Percentiles rank a stretch among this genome's conserved stretches.
Conservation (phyloP, 2,113 vertebrate genomes). For the Nycticorax nycticorax region DNA sequence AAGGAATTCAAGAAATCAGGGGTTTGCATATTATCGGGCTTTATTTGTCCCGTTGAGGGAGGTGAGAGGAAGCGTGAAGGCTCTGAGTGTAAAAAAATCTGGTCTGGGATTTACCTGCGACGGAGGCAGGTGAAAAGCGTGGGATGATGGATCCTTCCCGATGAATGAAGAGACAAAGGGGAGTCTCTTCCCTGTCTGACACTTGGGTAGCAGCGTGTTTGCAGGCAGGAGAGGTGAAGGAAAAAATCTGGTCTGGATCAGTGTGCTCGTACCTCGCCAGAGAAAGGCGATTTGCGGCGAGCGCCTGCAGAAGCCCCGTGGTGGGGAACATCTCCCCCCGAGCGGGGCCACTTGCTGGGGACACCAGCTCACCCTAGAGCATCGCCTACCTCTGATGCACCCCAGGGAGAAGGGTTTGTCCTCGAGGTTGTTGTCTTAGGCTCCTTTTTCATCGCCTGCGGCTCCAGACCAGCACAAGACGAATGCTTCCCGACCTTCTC, state of each 20-base stretch:
- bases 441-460: background rate
- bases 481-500: background rate
- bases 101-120: conserved; percentile 59
- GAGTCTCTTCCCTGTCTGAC: conserved; percentile 61
- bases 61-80: conserved; percentile 5
- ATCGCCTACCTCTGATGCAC: background rate
- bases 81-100: background rate
- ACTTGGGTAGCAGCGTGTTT: conserved; percentile 47
- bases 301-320: background rate
- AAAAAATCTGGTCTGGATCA: conserved; percentile 69
- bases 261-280: background rate
- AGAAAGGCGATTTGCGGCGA: background rate
- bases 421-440: background rate
- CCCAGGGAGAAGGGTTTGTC: background rate
- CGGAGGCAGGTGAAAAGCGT: conserved; percentile 58
- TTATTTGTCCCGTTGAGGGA: conserved; percentile 24
- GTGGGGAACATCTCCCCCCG: background rate
- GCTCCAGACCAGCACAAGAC: background rate
- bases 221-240: conserved; percentile 45
- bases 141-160: conserved; percentile 56
- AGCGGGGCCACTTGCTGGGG: background rate
- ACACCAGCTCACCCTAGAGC: background rate
- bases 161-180: conserved; percentile 61
- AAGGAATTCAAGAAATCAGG: conserved; percentile 38
- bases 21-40: conserved; percentile 20